These are phyloP conservation scores for Adoxophyes honmai DNA, from an alignment of 1,140 invertebrate genomes.

Conservation along the genomic window DNA sequence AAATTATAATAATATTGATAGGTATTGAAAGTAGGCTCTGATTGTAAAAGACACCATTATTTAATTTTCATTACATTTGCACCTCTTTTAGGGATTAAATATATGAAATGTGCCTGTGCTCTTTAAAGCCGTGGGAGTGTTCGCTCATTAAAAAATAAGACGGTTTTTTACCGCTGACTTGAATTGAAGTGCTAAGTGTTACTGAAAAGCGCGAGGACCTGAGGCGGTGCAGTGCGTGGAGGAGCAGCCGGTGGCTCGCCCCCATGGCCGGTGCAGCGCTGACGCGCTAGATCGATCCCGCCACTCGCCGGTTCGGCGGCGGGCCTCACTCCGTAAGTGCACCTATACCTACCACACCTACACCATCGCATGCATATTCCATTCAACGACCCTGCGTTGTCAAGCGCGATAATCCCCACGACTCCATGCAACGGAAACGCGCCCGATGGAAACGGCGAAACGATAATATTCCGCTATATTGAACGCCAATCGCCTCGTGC, in stretches of 20 bases:
- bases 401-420: not conserved
- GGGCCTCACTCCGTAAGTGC: conserved; percentile 43
- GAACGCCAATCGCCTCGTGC: not conserved
- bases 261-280: conserved; percentile 37
- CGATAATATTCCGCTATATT: not conserved
- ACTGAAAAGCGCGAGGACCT: conserved; percentile 1
- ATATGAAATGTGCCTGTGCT: too few species aligned
- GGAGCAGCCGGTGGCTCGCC: conserved; percentile 16
- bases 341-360: not conserved
- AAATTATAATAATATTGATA: too few species aligned
- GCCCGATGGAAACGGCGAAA: not conserved
- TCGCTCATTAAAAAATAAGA: too few species aligned
- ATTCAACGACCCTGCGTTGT: not conserved
- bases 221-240: conserved; percentile 33
- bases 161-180: not conserved
- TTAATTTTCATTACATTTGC: too few species aligned
- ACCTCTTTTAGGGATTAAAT: too few species aligned
- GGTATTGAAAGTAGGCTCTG: too few species aligned
- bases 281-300: conserved; percentile 50
- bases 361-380: conserved; percentile 16
- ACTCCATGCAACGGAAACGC: not conserved
- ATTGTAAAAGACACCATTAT: too few species aligned
- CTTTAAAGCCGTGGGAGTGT: too few species aligned
- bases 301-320: conserved; percentile 31
- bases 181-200: not conserved